These are phyloP conservation scores for Agrotis segetum DNA, from an alignment of 2,888 invertebrate genomes.

Conservation along the genomic window DNA sequence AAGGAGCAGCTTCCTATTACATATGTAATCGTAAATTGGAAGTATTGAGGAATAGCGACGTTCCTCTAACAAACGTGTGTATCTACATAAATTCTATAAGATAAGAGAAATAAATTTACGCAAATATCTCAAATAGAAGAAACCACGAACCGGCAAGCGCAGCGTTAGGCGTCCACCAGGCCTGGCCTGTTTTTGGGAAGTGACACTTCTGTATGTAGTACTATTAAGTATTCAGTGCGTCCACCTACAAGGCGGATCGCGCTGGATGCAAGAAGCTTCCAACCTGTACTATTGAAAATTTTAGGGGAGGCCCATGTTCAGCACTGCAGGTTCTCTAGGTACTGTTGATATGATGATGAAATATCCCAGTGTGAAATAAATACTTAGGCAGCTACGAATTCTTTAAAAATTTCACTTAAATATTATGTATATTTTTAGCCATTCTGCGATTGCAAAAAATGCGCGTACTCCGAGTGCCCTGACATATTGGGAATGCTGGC, in stretches of 20 bases:
- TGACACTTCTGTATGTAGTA: too few relatives aligned
- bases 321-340: too few relatives aligned
- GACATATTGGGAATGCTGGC: slow-evolving; percentile 70
- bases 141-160: too few relatives aligned
- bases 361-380: not conserved
- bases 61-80: slow-evolving; percentile 23
- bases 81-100: not conserved
- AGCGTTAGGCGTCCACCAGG: too few relatives aligned
- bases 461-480: slow-evolving; percentile 71
- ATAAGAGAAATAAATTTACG: not conserved
- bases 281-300: too few relatives aligned
- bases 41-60: not conserved
- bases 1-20: slow-evolving; percentile 23
- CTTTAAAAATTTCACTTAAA: not conserved
- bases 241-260: too few relatives aligned
- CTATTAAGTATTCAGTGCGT: too few relatives aligned
- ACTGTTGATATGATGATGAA: too few relatives aligned
- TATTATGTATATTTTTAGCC: slow-evolving; percentile 68
- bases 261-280: too few relatives aligned
- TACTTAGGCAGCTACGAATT: not conserved
- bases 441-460: slow-evolving; percentile 73
- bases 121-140: not conserved
- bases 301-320: too few relatives aligned
- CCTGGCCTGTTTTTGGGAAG: too few relatives aligned
- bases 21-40: slow-evolving; percentile 3